Evolutionary conservation across 2,888 invertebrate species (phyloP).

Genomic region (Yponomeuta cagnagella): DNA sequence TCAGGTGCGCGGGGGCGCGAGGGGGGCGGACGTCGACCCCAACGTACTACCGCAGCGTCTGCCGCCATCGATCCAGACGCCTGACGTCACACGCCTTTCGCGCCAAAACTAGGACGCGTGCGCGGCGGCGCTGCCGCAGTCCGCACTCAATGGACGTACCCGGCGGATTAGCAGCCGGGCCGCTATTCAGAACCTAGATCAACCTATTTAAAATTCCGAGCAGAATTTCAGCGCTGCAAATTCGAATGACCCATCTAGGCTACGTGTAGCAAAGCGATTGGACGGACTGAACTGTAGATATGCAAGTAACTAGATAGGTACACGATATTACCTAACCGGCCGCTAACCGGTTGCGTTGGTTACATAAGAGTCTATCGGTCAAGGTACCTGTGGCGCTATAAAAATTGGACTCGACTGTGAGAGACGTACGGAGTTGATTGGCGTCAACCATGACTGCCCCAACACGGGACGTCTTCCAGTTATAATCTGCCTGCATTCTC

Average conservation of each 20-base stretch:
- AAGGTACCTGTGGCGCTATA: constrained; percentile 11
- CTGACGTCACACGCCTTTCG: constrained; percentile 75
- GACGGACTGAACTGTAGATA: background rate
- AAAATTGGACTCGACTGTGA: constrained; percentile 39
- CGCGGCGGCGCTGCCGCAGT: constrained; percentile 59
- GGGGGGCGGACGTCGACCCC: constrained; percentile 68
- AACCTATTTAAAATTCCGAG: constrained; percentile 17
- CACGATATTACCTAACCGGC: background rate
- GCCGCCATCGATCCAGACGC: constrained; percentile 75
- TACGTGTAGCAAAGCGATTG: background rate
- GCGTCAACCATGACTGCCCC: constrained; percentile 68
- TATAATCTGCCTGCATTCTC: constrained; percentile 71
- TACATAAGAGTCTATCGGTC: constrained; percentile 4
- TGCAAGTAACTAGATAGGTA: too few relatives aligned
- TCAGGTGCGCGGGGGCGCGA: constrained; percentile 56
- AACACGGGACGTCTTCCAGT: constrained; percentile 68
- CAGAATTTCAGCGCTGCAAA: background rate
- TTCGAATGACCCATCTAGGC: background rate
- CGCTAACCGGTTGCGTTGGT: background rate
- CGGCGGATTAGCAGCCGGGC: constrained; percentile 30
- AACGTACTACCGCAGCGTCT: constrained; percentile 75
- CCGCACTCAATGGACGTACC: constrained; percentile 57
- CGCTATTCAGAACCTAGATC: background rate
- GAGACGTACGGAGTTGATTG: constrained; percentile 73
- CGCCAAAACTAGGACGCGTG: constrained; percentile 74